A percentile compares a stretch with the other conserved stretches of the same genome.
These are phyloP conservation scores for Philhelius pedissequus DNA, from an alignment of 2,888 invertebrate species.

Conservation along the genomic window DNA sequence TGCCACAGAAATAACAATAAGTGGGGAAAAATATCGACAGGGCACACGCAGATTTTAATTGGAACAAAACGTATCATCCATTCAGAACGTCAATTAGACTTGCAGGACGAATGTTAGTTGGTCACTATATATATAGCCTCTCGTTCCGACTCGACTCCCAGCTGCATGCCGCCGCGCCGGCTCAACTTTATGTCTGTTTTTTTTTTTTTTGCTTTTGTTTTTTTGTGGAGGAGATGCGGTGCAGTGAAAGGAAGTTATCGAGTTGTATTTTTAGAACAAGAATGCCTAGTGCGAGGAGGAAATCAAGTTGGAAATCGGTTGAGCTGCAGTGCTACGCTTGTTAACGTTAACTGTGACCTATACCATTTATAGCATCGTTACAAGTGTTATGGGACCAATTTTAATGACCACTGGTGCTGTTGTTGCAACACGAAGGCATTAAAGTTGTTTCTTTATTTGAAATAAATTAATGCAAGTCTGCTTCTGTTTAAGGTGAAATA, in stretches of 20 bases:
- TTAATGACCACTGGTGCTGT: slow-evolving; percentile 32
- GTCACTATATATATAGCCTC: slow-evolving; percentile 7
- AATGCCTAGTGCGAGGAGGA: neutral
- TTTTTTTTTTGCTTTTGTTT: neutral
- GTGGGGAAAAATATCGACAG: slow-evolving; percentile 53
- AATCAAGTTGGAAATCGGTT: neutral
- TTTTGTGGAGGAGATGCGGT: neutral
- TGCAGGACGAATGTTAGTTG: slow-evolving; percentile 64
- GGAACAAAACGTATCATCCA: slow-evolving; percentile 68
- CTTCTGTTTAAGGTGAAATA: neutral
- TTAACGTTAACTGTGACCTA: slow-evolving; percentile 42
- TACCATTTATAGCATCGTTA: slow-evolving; percentile 26
- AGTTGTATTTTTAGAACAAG: slow-evolving; percentile 28
- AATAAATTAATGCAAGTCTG: neutral
- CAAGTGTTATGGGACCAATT: slow-evolving; percentile 59
- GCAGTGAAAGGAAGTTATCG: neutral
- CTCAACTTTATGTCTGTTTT: slow-evolving; percentile 1
- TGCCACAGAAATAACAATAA: slow-evolving; percentile 35
- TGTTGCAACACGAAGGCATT: neutral
- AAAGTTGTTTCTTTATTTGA: neutral
- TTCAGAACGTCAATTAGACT: slow-evolving; percentile 66
- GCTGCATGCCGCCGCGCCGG: neutral
- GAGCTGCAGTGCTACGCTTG: slow-evolving; percentile 17
- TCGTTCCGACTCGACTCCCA: neutral
- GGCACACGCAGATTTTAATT: slow-evolving; percentile 66